A percentile compares a stretch with the other conserved stretches of the same genome.
phyloP scores from a whole-genome alignment of 2,888 invertebrate species.

The Graphium colonna region DNA sequence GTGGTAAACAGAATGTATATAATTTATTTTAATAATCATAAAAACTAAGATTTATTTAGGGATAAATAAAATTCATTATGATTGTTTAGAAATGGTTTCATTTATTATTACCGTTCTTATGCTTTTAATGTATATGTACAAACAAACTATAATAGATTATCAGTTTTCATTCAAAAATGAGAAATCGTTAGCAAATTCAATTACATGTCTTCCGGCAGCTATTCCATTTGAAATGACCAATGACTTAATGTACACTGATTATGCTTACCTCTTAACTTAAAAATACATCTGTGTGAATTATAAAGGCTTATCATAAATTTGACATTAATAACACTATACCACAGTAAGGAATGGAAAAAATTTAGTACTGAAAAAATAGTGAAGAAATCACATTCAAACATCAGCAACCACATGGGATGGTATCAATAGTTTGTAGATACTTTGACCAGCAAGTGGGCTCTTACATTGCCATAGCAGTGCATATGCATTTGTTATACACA shows the following conservation, averaged over 20 bases:
- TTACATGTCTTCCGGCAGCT: constrained; percentile 52
- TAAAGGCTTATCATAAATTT: constrained; percentile 60
- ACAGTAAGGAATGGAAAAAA: constrained; percentile 76
- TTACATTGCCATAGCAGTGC: not conserved
- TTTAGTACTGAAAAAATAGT: constrained; percentile 61
- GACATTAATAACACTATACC: constrained; percentile 73
- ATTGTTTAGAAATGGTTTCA: constrained; percentile 76
- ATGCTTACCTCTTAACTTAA: constrained; percentile 75
- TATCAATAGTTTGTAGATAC: constrained; percentile 41
- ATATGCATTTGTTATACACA: not conserved
- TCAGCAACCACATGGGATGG: constrained; percentile 41
- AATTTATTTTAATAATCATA: too few relatives aligned
- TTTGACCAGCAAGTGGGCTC: constrained; percentile 38
- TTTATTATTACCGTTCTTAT: constrained; percentile 76
- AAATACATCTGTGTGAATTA: constrained; percentile 64
- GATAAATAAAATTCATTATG: constrained; percentile 37
- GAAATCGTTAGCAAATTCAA: constrained; percentile 70
- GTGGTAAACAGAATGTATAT: too few relatives aligned
- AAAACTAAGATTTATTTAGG: too few relatives aligned
- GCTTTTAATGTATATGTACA: constrained; percentile 79
- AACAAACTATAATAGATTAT: constrained; percentile 76
- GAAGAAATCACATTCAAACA: constrained; percentile 59
- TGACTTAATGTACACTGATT: constrained; percentile 68
- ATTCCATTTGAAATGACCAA: constrained; percentile 40
- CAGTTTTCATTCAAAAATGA: constrained; percentile 71